These are phyloP conservation scores for Leptobrachium ailaonicum DNA, from an alignment of 2,113 vertebrate species.

Conservation along the genomic window DNA sequence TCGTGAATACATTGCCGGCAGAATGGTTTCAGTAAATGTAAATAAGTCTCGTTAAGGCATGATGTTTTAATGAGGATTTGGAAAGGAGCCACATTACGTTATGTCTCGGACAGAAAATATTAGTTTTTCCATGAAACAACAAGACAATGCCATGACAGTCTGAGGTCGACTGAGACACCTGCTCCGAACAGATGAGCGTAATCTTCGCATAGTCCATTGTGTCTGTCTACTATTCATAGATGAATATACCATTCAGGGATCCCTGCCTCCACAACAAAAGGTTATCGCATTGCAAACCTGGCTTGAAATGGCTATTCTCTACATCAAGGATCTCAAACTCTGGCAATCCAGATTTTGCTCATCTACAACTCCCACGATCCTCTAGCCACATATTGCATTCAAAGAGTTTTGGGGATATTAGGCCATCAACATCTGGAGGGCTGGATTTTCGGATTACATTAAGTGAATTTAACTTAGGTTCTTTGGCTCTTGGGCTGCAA, in stretches of 20 bases:
- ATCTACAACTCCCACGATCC: too few relatives aligned
- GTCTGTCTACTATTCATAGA: not conserved
- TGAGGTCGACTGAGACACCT: not conserved
- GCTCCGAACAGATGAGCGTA: not conserved
- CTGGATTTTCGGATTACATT: too few relatives aligned
- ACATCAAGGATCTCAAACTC: too few relatives aligned
- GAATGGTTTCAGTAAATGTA: slow-evolving; percentile 8
- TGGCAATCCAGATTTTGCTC: too few relatives aligned
- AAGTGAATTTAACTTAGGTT: too few relatives aligned
- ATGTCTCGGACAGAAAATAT: slow-evolving; percentile 1
- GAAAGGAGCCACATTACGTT: not conserved
- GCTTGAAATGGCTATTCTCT: not conserved
- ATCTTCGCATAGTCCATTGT: not conserved
- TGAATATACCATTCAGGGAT: too few relatives aligned
- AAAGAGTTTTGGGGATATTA: too few relatives aligned
- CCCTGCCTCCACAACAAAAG: not conserved
- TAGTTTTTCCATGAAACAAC: not conserved
- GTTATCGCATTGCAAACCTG: not conserved
- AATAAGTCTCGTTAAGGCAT: slow-evolving; percentile 2
- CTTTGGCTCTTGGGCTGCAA: too few relatives aligned
- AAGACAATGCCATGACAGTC: slow-evolving; percentile 1
- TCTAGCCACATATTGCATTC: too few relatives aligned
- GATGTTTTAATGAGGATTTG: slow-evolving; percentile 7
- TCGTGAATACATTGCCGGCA: not conserved
- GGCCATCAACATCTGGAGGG: too few relatives aligned